These are phyloP conservation scores for Tridacna gigas DNA, from an alignment of 2,888 invertebrate genomes.

Conservation along the genomic window DNA sequence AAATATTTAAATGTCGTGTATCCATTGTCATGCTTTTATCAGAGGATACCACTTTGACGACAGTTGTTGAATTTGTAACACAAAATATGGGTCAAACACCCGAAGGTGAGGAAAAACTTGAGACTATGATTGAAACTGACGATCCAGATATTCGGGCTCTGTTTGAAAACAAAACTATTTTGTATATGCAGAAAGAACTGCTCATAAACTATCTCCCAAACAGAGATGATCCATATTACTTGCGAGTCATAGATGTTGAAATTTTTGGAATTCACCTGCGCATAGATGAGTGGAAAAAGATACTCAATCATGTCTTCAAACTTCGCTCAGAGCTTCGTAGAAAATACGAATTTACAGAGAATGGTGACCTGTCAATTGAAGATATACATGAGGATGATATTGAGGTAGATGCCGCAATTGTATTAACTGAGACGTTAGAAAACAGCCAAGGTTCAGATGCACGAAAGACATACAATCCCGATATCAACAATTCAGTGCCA, in stretches of 20 bases:
- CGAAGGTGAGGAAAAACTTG: constrained; percentile 18
- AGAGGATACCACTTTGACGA: constrained; percentile 39
- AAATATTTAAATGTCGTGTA: constrained; percentile 40
- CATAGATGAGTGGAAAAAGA: constrained; percentile 44
- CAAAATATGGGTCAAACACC: constrained; percentile 22
- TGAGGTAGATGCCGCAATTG: constrained; percentile 37
- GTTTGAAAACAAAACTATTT: constrained; percentile 27
- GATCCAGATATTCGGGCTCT: constrained; percentile 18
- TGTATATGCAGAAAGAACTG: constrained; percentile 49
- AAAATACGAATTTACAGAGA: constrained; percentile 32
- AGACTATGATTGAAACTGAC: neutral
- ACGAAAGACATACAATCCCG: constrained; percentile 31
- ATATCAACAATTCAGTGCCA: constrained; percentile 44
- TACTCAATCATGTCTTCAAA: constrained; percentile 45
- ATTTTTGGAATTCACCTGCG: constrained; percentile 42
- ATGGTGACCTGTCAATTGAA: constrained; percentile 31
- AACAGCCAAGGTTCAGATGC: constrained; percentile 29
- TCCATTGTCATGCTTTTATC: constrained; percentile 52
- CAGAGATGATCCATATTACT: constrained; percentile 34
- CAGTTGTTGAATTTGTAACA: constrained; percentile 34
- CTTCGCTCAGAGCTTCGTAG: constrained; percentile 50
- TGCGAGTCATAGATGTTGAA: constrained; percentile 47
- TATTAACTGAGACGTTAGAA: constrained; percentile 36
- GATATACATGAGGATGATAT: constrained; percentile 15
- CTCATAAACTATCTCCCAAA: constrained; percentile 37